Base-by-base conservation (phyloP, 1,140 invertebrate species). In the Neotoxoptera formosana region DNA sequence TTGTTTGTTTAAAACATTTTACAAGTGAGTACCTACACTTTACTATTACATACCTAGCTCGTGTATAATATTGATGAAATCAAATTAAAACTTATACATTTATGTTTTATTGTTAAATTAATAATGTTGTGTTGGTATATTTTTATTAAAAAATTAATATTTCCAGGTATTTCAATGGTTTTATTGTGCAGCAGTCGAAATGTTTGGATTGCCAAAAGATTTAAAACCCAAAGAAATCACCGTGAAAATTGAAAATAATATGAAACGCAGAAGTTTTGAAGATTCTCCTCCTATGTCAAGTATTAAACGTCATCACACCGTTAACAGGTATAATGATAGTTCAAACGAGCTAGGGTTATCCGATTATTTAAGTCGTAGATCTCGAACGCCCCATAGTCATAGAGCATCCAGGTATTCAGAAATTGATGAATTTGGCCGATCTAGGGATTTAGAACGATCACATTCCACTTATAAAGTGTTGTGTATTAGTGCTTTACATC, bases 401-500 rank as follows among this genome's bases (percentile, higher is more conserved):
- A 96, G 97, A 41, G 48, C 36, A 25, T 97, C 97, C 3, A 95
- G 96, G 8, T 94, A 95, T 90, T 97, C 97, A 0, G 97, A 98
- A 95, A 96, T 97, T 34, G 97, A 98, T 93, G 97, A 98, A 48
- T 98, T 98, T 94, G 95, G 96, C 83, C 96, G 97, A 14, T 95
- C 96, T 23, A 95, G 96, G 45, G 96, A 96, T 93, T 95, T 96
- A 34, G 96, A 97, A 87, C 96, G 97, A 30, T 95, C 96, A 1
- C 97, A 97, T 94, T 94, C 94, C n/a, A 97, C 97, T 25, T 99
- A 99, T 95, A 99, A 99, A 95, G 98, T 99, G 6, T 95, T 99
- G 23, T 99, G 98, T 96, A 97, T 99, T 11, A 98, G 98, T 95
- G 97, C 98, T 84, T 96, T 99, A 81, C 98, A 99, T 94, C 97